Percentiles rank a stretch among this genome's conserved stretches.
phyloP scores from a whole-genome alignment of 2,113 vertebrate genomes.

The Apeltes quadracus region DNA sequence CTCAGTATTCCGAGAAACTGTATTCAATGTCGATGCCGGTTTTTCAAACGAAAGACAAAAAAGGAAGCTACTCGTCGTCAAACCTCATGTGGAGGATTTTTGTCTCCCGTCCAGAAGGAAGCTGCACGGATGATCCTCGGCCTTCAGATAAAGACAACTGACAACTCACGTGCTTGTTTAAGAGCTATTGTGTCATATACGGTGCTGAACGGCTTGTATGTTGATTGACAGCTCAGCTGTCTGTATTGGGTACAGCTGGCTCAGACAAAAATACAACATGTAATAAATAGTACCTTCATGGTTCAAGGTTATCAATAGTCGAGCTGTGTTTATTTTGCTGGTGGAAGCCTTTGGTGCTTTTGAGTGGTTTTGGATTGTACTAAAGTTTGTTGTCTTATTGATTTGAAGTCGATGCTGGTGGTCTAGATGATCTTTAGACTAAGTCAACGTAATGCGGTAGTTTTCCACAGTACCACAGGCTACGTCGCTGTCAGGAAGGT shows the following conservation, averaged over 20 bases:
- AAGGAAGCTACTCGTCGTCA: not conserved
- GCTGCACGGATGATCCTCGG: not conserved
- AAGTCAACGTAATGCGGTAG: not conserved
- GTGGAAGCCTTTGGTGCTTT: not conserved
- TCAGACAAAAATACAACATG: not conserved
- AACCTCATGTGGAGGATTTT: not conserved
- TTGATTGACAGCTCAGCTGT: not conserved
- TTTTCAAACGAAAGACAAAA: not conserved
- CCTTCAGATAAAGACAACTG: not conserved
- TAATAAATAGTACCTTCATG: not conserved
- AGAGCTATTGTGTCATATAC: not conserved
- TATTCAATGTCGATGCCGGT: not conserved
- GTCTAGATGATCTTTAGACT: not conserved
- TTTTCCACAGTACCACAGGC: not conserved
- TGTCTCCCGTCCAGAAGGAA: not conserved
- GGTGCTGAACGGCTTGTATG: not conserved
- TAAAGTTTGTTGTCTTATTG: not conserved
- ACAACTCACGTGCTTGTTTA: not conserved
- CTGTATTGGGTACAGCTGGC: not conserved
- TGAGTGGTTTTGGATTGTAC: not conserved
- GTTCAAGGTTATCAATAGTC: not conserved
- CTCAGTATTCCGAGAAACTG: not conserved
- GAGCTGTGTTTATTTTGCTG: not conserved
- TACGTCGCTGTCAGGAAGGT: not conserved
- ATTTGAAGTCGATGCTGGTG: not conserved